Percentiles rank a stretch among this genome's conserved stretches.
Evolutionary conservation across 2,113 vertebrate genomes (phyloP).

Genomic region (Stictonetta naevosa): DNA sequence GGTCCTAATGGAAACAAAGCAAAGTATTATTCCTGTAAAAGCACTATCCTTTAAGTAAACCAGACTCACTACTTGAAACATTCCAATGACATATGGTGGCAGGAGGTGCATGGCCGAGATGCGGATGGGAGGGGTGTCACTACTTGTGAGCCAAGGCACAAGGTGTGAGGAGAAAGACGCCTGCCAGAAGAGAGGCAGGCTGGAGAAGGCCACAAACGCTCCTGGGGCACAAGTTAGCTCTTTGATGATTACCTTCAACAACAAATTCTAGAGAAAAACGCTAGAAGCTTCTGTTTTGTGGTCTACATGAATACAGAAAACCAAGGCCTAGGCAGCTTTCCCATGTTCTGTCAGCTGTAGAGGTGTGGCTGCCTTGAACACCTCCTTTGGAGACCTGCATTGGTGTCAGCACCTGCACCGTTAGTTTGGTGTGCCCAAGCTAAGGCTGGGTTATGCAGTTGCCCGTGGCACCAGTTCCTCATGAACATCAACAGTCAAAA

Average conservation of each 20-base stretch:
- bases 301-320: background rate
- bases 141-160: background rate
- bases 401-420: background rate
- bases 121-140: background rate
- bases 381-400: background rate
- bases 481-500: background rate
- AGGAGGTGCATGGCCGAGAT: slow-evolving; percentile 37
- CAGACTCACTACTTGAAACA: slow-evolving; percentile 73
- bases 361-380: background rate
- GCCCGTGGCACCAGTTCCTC: background rate
- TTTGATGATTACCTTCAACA: background rate
- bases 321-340: background rate
- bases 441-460: background rate
- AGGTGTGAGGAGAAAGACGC: background rate
- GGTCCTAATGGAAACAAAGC: slow-evolving; percentile 72
- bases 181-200: background rate
- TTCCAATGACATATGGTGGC: slow-evolving; percentile 69
- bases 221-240: background rate
- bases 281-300: background rate
- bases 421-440: background rate
- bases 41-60: slow-evolving; percentile 73
- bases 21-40: slow-evolving; percentile 74
- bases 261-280: background rate
- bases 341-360: background rate
- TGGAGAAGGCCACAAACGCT: background rate